These are phyloP conservation scores for Micrasema minimum DNA, from an alignment of 1,140 invertebrate species.

Conservation along the genomic window DNA sequence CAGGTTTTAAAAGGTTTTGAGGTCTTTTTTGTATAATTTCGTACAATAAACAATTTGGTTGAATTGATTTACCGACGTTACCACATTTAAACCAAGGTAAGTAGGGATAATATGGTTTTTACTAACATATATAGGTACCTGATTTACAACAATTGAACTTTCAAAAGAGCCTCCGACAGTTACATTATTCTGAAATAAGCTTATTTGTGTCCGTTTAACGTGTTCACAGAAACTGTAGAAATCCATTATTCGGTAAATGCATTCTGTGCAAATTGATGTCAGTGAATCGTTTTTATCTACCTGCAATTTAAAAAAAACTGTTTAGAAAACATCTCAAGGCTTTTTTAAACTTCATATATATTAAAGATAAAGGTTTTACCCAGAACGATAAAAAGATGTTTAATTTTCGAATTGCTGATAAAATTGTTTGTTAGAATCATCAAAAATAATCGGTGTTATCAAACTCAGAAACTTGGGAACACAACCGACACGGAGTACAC, in stretches of 20 bases:
- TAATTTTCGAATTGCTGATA: conserved; percentile 10
- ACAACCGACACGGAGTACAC: conserved; percentile 12
- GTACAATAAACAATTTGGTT: too few species aligned
- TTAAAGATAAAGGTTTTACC: conserved; percentile 8
- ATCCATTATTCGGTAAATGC: conserved; percentile 6
- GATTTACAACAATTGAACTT: too few species aligned
- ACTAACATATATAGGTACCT: too few species aligned
- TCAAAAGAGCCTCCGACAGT: too few species aligned
- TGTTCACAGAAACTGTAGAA: conserved; percentile 12
- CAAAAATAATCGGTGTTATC: conserved; percentile 13
- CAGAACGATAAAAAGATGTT: conserved; percentile 6
- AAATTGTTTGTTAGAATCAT: not conserved
- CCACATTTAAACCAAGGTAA: too few species aligned
- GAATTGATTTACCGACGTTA: too few species aligned
- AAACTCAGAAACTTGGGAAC: conserved; percentile 2
- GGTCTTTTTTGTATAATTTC: too few species aligned
- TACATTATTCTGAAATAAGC: not conserved
- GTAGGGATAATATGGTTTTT: too few species aligned
- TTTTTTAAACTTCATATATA: too few species aligned
- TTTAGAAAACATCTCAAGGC: not conserved
- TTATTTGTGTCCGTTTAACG: conserved; percentile 2
- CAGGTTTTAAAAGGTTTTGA: too few species aligned
- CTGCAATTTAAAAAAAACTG: conserved; percentile 6
- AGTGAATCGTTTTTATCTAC: not conserved
- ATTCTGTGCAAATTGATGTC: conserved; percentile 1